These are phyloP conservation scores for Nasonia oneida DNA, from an alignment of 2,888 invertebrate species.

Conservation along the genomic window DNA sequence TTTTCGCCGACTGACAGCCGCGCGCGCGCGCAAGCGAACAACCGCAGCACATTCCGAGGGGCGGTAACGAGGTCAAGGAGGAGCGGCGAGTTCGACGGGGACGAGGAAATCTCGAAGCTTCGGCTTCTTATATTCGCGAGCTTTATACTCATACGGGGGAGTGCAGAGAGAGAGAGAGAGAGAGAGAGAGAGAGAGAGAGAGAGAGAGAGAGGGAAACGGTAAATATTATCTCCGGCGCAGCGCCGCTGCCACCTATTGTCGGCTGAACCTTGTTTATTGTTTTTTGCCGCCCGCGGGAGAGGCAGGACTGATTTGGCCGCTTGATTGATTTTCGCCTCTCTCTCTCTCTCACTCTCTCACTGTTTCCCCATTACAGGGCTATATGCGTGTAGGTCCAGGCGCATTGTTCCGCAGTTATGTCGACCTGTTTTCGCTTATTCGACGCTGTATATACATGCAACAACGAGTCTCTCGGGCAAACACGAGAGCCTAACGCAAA, in stretches of 20 bases:
- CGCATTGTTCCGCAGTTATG: background rate
- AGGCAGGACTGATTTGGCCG: background rate
- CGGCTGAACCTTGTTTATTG: constrained; percentile 36
- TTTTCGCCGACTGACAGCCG: constrained; percentile 41
- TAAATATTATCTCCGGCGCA: constrained; percentile 23
- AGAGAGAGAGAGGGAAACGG: no score
- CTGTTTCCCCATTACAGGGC: background rate
- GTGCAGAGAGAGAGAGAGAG: background rate
- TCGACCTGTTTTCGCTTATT: background rate
- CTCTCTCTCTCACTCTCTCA: background rate
- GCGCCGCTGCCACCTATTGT: background rate
- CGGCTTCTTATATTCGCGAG: constrained; percentile 4
- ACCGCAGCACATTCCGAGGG: constrained; percentile 2
- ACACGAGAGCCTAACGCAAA: background rate
- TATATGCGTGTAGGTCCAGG: background rate
- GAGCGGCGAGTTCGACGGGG: background rate
- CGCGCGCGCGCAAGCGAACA: background rate
- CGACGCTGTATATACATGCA: background rate
- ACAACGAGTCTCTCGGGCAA: background rate
- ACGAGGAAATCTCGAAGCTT: constrained; percentile 29
- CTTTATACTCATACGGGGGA: background rate
- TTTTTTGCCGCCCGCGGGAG: background rate
- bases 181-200: background rate
- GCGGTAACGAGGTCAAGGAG: constrained; percentile 53
- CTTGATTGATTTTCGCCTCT: constrained; percentile 18